These are phyloP conservation scores for Polypterus bichir DNA, from an alignment of 2,113 vertebrate species.

Conservation along the genomic window DNA sequence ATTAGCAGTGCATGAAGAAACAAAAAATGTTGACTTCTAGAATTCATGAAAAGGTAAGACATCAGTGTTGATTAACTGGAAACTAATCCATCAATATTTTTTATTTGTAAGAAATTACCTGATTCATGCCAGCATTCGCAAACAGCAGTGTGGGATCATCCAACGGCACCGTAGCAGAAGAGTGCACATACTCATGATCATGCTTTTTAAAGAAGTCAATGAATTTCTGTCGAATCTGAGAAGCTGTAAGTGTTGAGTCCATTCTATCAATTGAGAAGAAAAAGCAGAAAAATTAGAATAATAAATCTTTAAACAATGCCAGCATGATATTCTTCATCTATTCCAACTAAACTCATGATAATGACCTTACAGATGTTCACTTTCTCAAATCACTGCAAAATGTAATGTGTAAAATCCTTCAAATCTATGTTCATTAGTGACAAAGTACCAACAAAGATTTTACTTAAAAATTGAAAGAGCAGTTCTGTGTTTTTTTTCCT, in stretches of 20 bases:
- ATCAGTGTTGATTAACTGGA: not conserved
- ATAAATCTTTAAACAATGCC: too few relatives aligned
- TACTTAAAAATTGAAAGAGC: too few relatives aligned
- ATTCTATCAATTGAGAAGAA: slow-evolving; percentile 40
- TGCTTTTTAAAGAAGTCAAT: slow-evolving; percentile 79
- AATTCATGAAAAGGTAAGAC: not conserved
- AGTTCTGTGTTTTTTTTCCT: too few relatives aligned
- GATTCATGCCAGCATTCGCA: slow-evolving; percentile 95
- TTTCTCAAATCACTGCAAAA: too few relatives aligned
- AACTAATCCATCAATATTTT: not conserved
- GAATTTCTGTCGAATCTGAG: slow-evolving; percentile 81
- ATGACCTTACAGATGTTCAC: too few relatives aligned
- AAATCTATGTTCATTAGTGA: too few relatives aligned
- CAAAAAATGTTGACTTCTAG: not conserved
- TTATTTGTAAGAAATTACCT: slow-evolving; percentile 49
- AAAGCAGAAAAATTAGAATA: too few relatives aligned
- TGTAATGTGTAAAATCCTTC: too few relatives aligned
- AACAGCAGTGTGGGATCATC: slow-evolving; percentile 95
- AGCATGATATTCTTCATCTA: too few relatives aligned
- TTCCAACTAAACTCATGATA: too few relatives aligned
- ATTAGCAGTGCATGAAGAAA: not conserved
- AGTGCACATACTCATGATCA: slow-evolving; percentile 84
- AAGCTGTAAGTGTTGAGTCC: slow-evolving; percentile 63
- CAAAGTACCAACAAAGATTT: too few relatives aligned
- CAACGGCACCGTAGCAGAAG: slow-evolving; percentile 75